Evolutionary conservation across 2,797 vertebrate genomes (phyloP), one percentile per base, ranked within the genome.

Genomic region (Nyctalus aviator): DNA sequence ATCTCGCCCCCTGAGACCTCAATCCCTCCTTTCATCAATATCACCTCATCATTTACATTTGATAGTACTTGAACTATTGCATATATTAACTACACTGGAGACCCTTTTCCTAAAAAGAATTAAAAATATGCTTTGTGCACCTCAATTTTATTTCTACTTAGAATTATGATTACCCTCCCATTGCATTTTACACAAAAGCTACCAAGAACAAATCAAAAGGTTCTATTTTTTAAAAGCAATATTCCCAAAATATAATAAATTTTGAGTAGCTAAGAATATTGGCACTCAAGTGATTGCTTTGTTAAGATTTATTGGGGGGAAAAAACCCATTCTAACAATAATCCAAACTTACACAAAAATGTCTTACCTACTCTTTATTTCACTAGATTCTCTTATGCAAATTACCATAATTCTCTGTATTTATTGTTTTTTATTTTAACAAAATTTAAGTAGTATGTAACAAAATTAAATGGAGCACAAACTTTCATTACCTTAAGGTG

Each of bases 1-100:
- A 99, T 99, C 99, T 98, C 97, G 97, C 99, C 99, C 98, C 97
- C 96, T 81, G 99, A 99, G 99, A 99, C 99, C 99, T 98, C 98
- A 98, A 98, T 98, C 98, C 98, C 97, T 98, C 98, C 97, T 99
- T 99, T 99, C 99, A 99, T 99, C 98, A 99, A 98, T 98, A 98
- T 98, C 98, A 98, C 98, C 98, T 99, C 98, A 98, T 98, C 98
- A 98, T 98, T 98, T 98, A 98, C 98, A 98, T 98, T 98, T 96
- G 97, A 98, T 98, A 97, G 97, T 94, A 93, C 98, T 98, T 93
- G 96, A 98, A 98, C 98, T 96, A 96, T 98, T 98, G 98, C 97
- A 99, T 98, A 98, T 94, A 99, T 99, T 98, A 98, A 96, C 98
- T 92, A 94, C 96, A 97, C 94, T 96, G 95, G 92, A 98, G 96